These are phyloP conservation scores for Morpho deidamia DNA, from an alignment of 2,888 invertebrate species.

Conservation along the genomic window DNA sequence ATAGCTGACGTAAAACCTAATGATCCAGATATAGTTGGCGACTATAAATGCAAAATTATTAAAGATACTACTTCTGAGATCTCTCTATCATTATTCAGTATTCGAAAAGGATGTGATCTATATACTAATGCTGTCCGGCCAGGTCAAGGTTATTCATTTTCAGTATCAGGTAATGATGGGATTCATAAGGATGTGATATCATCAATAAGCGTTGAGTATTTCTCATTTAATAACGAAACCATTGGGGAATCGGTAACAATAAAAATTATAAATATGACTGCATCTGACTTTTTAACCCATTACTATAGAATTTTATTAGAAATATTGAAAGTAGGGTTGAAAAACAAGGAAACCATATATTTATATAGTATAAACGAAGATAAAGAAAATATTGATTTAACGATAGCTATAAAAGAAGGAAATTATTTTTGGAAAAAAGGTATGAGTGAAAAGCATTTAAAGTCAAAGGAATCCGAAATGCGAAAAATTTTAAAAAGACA, in stretches of 20 bases:
- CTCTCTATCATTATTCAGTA: constrained; percentile 80
- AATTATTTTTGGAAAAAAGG: constrained; percentile 81
- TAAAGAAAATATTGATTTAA: constrained; percentile 82
- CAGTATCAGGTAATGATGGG: constrained; percentile 93
- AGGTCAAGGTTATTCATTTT: constrained; percentile 86
- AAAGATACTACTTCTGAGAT: constrained; percentile 80
- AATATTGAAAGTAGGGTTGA: constrained; percentile 82
- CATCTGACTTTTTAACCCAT: constrained; percentile 85
- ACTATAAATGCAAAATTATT: constrained; percentile 91
- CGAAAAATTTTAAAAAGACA: constrained; percentile 80
- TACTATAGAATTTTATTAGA: constrained; percentile 87
- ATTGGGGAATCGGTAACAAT: constrained; percentile 90
- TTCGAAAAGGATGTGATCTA: constrained; percentile 88
- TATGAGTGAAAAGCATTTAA: constrained; percentile 81
- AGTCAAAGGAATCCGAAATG: constrained; percentile 81
- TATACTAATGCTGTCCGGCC: constrained; percentile 85
- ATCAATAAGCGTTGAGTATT: constrained; percentile 89
- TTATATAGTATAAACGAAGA: constrained; percentile 87
- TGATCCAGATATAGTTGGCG: constrained; percentile 93
- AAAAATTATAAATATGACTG: constrained; percentile 84
- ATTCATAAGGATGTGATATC: constrained; percentile 92
- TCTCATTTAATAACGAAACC: constrained; percentile 88
- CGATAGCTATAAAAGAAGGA: constrained; percentile 81
- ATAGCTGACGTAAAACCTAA: constrained; percentile 95
- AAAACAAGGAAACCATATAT: constrained; percentile 80